Percentiles rank a stretch among this genome's conserved stretches.
These are phyloP conservation scores for Nothoprocta perdicaria DNA, from an alignment of 2,113 vertebrate genomes.

Conservation along the genomic window DNA sequence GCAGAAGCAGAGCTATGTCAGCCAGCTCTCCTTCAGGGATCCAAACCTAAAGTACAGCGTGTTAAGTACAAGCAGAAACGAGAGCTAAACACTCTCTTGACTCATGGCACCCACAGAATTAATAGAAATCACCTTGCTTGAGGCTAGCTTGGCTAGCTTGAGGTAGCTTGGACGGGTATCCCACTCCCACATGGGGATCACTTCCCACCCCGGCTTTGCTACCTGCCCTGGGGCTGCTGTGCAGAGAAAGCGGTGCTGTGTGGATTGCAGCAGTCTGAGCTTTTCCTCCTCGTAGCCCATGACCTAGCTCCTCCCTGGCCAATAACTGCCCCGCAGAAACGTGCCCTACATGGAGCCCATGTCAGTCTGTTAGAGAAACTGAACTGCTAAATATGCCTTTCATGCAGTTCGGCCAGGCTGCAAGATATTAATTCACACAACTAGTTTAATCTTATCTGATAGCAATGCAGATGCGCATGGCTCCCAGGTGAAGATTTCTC, in stretches of 20 bases:
- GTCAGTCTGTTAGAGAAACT: background rate
- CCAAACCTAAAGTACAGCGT: background rate
- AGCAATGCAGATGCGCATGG: background rate
- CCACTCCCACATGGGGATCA: rapidly evolving
- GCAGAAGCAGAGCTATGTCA: background rate
- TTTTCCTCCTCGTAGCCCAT: background rate
- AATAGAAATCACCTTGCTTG: rapidly evolving
- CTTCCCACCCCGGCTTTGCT: background rate
- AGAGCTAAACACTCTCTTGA: background rate
- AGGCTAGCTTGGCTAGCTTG: background rate
- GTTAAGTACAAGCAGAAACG: background rate
- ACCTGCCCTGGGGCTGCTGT: rapidly evolving
- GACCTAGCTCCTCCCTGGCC: background rate
- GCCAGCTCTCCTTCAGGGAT: background rate
- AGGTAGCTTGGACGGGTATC: too few species aligned
- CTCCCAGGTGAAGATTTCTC: background rate
- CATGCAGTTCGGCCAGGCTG: background rate
- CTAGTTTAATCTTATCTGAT: background rate
- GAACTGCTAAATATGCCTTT: background rate
- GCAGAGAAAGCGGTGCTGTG: background rate
- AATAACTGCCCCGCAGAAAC: background rate
- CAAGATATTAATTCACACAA: too few species aligned
- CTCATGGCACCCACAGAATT: background rate
- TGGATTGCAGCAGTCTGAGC: too few species aligned
- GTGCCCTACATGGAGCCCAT: rapidly evolving